Conservation (phyloP, 2,888 invertebrate genomes). For the Empis livida region DNA sequence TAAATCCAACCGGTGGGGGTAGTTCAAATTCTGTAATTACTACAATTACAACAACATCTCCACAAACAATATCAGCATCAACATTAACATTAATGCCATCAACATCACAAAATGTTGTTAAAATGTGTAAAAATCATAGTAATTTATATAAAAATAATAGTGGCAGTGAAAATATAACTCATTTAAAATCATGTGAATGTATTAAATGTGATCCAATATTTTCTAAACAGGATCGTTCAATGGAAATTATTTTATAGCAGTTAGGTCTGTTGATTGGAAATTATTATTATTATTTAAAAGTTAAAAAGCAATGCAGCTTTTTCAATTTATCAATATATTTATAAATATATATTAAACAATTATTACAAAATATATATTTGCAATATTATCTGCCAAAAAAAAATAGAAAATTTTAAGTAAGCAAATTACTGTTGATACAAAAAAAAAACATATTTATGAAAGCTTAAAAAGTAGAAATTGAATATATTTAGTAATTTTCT, state of each 20-base stretch:
- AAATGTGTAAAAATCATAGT: neutral
- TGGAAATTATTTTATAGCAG: constrained; percentile 34
- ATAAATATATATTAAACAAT: too few species aligned
- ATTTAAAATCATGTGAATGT: neutral
- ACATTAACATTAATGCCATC: constrained; percentile 7
- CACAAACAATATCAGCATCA: constrained; percentile 2
- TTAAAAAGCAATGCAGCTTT: too few species aligned
- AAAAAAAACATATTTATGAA: too few species aligned
- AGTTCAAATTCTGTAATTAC: constrained; percentile 8
- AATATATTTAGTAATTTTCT: too few species aligned
- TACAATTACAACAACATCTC: constrained; percentile 4
- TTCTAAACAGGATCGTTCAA: constrained; percentile 23
- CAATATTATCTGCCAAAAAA: too few species aligned
- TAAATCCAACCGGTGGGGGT: neutral
- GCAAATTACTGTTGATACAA: too few species aligned
- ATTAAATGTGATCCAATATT: constrained; percentile 29
- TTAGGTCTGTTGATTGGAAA: constrained; percentile 5
- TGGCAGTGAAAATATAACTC: neutral
- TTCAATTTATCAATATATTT: too few species aligned
- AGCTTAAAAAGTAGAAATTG: too few species aligned
- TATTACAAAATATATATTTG: too few species aligned
- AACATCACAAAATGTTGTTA: neutral
- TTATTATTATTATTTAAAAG: too few species aligned
- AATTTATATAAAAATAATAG: neutral
- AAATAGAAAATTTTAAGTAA: too few species aligned